phyloP scores from a whole-genome alignment of 2,888 invertebrate species.

The Hybos culiciformis region DNA sequence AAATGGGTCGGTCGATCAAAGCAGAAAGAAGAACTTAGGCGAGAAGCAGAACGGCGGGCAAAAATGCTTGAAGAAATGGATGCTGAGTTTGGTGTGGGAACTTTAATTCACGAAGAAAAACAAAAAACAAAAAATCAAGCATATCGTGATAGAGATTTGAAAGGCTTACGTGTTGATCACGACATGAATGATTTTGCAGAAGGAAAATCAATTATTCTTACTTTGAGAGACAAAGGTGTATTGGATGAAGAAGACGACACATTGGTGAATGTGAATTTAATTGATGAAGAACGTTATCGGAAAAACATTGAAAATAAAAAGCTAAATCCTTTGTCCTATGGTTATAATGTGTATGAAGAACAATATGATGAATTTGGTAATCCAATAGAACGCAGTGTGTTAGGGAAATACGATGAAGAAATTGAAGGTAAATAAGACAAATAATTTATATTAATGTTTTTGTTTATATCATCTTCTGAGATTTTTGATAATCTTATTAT shows the following conservation, averaged over 20 bases:
- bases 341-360: constrained; percentile 70
- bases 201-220: constrained; percentile 75
- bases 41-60: constrained; percentile 69
- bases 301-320: constrained; percentile 76
- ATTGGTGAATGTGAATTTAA: constrained; percentile 79
- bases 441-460: too few species aligned
- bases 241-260: constrained; percentile 79
- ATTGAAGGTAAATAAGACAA: too few species aligned
- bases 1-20: constrained; percentile 78
- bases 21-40: constrained; percentile 60
- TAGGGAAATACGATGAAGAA: constrained; percentile 92
- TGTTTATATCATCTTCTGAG: too few species aligned
- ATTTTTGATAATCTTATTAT: too few species aligned
- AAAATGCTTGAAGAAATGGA: constrained; percentile 91
- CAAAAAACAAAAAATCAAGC: constrained; percentile 41
- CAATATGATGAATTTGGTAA: constrained; percentile 55
- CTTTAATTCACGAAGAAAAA: constrained; percentile 68
- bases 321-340: constrained; percentile 69
- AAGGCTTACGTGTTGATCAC: constrained; percentile 79
- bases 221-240: constrained; percentile 84
- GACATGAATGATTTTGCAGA: constrained; percentile 55
- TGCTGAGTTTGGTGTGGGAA: constrained; percentile 80
- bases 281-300: constrained; percentile 71
- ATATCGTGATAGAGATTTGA: constrained; percentile 58
- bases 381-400: constrained; percentile 49